These are phyloP conservation scores for Brachionus plicatilis DNA, from an alignment of 1,140 invertebrate genomes.

Conservation along the genomic window DNA sequence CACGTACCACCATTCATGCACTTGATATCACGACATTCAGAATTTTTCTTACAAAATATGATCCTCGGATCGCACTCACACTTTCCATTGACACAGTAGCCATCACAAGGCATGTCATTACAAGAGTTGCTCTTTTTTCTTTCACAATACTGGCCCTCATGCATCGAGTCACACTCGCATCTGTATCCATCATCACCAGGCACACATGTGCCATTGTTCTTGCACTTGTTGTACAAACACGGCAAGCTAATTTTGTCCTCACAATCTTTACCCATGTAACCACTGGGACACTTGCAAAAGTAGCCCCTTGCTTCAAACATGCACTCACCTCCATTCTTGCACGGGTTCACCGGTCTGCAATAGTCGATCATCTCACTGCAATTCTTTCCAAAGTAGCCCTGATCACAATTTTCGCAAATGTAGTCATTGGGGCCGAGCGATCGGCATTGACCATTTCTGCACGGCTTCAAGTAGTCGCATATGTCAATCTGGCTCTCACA, in stretches of 20 bases:
- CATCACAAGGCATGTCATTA: slow-evolving; percentile 18
- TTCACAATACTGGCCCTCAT: slow-evolving; percentile 35
- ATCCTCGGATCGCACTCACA: slow-evolving; percentile 30
- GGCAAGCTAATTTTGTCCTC: not conserved
- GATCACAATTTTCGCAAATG: slow-evolving; percentile 30
- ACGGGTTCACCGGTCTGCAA: slow-evolving; percentile 33
- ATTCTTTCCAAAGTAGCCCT: slow-evolving; percentile 38
- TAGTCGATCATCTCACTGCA: slow-evolving; percentile 27
- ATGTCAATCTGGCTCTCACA: slow-evolving; percentile 30
- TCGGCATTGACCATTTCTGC: slow-evolving; percentile 28
- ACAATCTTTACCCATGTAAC: slow-evolving; percentile 67
- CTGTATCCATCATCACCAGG: not conserved
- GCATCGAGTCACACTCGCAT: slow-evolving; percentile 8
- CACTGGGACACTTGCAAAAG: slow-evolving; percentile 74
- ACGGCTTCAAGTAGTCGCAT: slow-evolving; percentile 16
- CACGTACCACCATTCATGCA: slow-evolving; percentile 44
- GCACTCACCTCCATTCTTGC: slow-evolving; percentile 39
- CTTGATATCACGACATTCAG: slow-evolving; percentile 19
- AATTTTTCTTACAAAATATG: slow-evolving; percentile 24
- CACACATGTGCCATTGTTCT: slow-evolving; percentile 8
- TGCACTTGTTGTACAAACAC: slow-evolving; percentile 21
- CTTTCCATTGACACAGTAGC: slow-evolving; percentile 36
- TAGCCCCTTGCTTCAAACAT: slow-evolving; percentile 60
- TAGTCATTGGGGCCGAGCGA: not conserved
- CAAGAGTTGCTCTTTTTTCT: slow-evolving; percentile 21